Conservation (phyloP, 1,140 invertebrate genomes). For the Pseudomyrmex sp. region DNA sequence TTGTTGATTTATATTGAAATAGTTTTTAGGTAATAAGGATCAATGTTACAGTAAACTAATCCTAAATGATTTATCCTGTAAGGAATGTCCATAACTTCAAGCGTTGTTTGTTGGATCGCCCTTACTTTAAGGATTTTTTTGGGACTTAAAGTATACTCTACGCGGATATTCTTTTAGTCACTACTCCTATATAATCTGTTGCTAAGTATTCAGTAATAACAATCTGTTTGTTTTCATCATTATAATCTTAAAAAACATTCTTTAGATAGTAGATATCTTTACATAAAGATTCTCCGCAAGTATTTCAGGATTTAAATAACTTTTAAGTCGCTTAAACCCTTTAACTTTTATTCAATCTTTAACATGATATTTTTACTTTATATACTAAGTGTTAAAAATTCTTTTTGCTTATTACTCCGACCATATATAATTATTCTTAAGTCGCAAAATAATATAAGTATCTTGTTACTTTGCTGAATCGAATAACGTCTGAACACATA, state of each 20-base stretch:
- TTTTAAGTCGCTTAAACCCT: background rate
- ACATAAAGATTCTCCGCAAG: background rate
- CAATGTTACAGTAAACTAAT: constrained; percentile 77
- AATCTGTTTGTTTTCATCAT: background rate
- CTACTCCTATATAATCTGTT: background rate
- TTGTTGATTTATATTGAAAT: constrained; percentile 53
- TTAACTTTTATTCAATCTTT: constrained; percentile 11
- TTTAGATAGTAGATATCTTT: background rate
- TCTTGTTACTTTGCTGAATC: too few species aligned
- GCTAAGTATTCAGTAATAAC: background rate
- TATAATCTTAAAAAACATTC: background rate
- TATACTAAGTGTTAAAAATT: background rate
- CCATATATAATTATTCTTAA: background rate
- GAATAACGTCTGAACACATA: background rate
- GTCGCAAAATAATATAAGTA: background rate
- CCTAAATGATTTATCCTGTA: background rate
- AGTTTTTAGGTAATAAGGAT: constrained; percentile 76
- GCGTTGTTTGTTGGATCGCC: too few species aligned
- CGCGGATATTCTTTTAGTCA: background rate
- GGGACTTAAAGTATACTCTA: background rate
- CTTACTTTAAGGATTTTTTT: background rate
- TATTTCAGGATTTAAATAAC: too few species aligned
- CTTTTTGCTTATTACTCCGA: too few species aligned
- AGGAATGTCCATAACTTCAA: background rate
- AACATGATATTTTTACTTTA: background rate